These are phyloP conservation scores for Cinara cedri DNA, from an alignment of 2,888 invertebrate species.

Conservation along the genomic window DNA sequence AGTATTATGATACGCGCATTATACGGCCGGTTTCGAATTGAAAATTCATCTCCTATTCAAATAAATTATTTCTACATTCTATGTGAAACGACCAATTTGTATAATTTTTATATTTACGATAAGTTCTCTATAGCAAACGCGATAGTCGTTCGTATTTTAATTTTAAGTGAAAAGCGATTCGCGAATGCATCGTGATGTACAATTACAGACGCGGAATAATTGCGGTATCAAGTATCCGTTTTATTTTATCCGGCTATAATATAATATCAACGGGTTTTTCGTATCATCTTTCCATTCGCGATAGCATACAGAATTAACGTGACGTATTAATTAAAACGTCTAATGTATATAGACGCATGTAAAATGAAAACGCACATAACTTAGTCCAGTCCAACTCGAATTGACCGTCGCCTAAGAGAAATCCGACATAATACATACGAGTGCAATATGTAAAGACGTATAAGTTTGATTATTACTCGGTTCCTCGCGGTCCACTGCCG, in stretches of 20 bases:
- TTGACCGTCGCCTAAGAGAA: not conserved
- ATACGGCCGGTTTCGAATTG: too few species aligned
- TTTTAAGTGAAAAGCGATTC: slow-evolving; percentile 16
- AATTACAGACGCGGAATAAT: not conserved
- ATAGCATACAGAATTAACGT: not conserved
- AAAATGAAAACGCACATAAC: not conserved
- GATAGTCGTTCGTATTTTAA: not conserved
- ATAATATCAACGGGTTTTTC: slow-evolving; percentile 11
- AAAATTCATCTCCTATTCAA: too few species aligned
- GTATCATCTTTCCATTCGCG: slow-evolving; percentile 24
- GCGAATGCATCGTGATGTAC: not conserved
- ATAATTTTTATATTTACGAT: too few species aligned
- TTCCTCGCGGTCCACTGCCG: too few species aligned
- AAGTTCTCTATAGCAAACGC: not conserved
- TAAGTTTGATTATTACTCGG: too few species aligned
- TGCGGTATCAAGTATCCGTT: slow-evolving; percentile 6
- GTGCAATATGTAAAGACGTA: not conserved
- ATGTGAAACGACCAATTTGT: too few species aligned
- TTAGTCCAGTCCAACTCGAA: too few species aligned
- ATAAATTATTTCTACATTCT: too few species aligned
- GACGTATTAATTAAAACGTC: not conserved
- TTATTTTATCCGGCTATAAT: not conserved
- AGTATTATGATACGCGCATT: too few species aligned
- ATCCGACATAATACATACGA: too few species aligned
- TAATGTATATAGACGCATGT: not conserved